A percentile compares a stretch with the other conserved stretches of the same genome.
Conservation (phyloP, 2,797 vertebrate genomes). For the Podarcis siculus region DNA sequence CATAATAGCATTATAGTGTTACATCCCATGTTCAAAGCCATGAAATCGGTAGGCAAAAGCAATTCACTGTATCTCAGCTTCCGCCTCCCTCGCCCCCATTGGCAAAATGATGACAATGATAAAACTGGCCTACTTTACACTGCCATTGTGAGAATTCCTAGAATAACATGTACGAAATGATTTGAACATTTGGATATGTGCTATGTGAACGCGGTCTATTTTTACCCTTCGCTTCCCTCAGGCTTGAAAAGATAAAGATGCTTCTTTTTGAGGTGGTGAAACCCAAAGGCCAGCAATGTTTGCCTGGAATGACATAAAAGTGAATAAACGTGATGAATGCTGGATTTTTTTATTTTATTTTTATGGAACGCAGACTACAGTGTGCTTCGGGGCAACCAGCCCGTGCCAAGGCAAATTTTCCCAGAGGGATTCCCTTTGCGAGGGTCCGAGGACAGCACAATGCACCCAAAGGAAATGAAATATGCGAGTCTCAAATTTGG, state of each 20-base stretch:
- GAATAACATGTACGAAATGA: not conserved
- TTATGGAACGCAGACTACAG: not conserved
- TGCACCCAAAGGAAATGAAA: constrained; percentile 44
- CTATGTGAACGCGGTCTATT: not conserved
- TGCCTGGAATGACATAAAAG: constrained; percentile 2
- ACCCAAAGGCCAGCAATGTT: constrained; percentile 8
- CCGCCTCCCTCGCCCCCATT: no score
- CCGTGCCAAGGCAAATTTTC: constrained; percentile 3
- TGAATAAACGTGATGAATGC: not conserved
- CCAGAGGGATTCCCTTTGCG: constrained; percentile 21
- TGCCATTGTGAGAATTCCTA: not conserved
- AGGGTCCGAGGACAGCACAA: constrained; percentile 21
- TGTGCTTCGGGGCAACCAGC: not conserved
- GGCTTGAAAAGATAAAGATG: not conserved
- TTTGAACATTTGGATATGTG: not conserved
- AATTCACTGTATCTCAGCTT: not conserved
- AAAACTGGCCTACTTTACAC: not conserved
- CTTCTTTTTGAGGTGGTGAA: not conserved
- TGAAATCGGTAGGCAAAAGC: not conserved
- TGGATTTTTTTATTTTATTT: constrained; percentile 13
- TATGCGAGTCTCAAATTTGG: constrained; percentile 36
- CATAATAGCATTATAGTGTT: not conserved
- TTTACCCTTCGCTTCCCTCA: not conserved
- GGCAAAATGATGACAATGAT: not conserved
- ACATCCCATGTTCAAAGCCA: not conserved